phyloP scores from a whole-genome alignment of 2,113 vertebrate genomes.

The Mustela nigripes region DNA sequence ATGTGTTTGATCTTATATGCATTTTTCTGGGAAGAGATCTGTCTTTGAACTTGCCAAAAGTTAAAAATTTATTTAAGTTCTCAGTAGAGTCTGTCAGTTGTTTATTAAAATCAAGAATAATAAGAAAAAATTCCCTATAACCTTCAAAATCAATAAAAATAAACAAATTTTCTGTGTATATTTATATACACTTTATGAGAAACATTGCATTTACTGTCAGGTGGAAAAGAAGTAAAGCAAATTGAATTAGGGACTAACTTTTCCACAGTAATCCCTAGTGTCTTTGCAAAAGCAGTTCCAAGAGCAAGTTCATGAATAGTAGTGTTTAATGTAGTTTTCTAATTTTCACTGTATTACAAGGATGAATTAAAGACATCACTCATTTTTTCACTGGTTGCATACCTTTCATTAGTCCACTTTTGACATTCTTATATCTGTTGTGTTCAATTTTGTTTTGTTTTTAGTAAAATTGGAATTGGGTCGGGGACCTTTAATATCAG shows the following conservation, averaged over 20 bases:
- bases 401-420: slow-evolving; percentile 22
- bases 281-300: neutral
- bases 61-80: slow-evolving; percentile 28
- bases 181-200: neutral
- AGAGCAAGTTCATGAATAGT: slow-evolving; percentile 1
- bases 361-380: neutral
- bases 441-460: neutral
- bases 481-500: neutral
- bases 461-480: neutral
- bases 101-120: slow-evolving; percentile 35
- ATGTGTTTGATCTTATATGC: neutral
- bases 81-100: neutral
- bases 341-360: slow-evolving; percentile 12
- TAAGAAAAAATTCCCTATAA: neutral
- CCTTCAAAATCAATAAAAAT: neutral
- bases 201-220: neutral
- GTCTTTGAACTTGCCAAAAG: neutral
- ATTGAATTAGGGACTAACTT: slow-evolving; percentile 14
- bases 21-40: slow-evolving; percentile 1
- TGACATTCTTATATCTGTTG: neutral
- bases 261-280: neutral
- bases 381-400: neutral
- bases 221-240: slow-evolving; percentile 7
- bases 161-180: neutral
- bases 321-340: slow-evolving; percentile 37